Evolutionary conservation across 2,797 vertebrate genomes (phyloP), one percentile per base, ranked within the genome.

Genomic region (Sebastes cheni): DNA sequence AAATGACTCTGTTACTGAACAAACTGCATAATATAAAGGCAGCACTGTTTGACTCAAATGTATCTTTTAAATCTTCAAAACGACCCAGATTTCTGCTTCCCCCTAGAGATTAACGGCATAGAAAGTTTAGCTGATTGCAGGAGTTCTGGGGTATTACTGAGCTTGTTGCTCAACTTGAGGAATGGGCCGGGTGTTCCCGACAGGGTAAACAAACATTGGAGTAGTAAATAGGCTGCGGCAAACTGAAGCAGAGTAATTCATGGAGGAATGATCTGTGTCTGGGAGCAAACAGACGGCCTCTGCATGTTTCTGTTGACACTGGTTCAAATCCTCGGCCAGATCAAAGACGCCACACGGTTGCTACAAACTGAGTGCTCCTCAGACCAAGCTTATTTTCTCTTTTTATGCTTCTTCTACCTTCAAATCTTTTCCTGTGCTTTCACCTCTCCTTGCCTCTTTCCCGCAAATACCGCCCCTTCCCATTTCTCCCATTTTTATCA

Each of bases 301-400:
- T 83, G 75, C 78, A 86, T 87, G 83, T 92, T 93, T 92, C 88
- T 91, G 83, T 89, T 92, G 90, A 93, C 85, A 85, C 80, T 60
- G 58, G 76, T 92, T 93, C 88, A 93, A 93, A 86, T 88, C 79
- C 71, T 83, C 56, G 52, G 75, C 70, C 83, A 87, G 91, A 95
- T 95, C 91, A 95, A 95, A 95, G 93, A 86, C 75, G 50, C 90
- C 91, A 92, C 88, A 92, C 88, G 88, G 87, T 84, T 89, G 76
- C 79, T 82, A 77, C 67, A 82, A 94, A 84, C 72, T 12, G 20
- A 80, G 62, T 14, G 68, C 67, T 86, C 79, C 72, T 83, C 60
- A 46, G 70, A 83, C 79, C n/a, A 12, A 72, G 70, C 69, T 86
- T 88, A 80, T 88, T 89, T 90, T 88, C 73, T 76, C 79, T 71